Base-by-base conservation (phyloP, 2,888 invertebrate genomes). In the Torymus aiolomorphi region DNA sequence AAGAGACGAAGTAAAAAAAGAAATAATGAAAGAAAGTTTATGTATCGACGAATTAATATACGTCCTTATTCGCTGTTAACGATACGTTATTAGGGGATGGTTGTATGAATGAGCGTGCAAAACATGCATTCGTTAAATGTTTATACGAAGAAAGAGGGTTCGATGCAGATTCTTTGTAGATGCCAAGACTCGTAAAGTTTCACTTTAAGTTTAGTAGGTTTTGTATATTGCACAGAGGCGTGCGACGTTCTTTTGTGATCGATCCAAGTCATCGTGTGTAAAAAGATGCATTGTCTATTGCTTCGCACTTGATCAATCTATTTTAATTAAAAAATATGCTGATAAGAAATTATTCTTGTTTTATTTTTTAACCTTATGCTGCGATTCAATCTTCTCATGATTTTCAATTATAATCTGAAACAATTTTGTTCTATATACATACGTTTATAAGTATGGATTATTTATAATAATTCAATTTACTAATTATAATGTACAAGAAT, bases 261-360 rank as follows among this genome's bases (percentile, higher is more conserved):
- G 76, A 82, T 82, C 82, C 77, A 80, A 80, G 78, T 82, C 80
- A 82, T 78, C 76, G 76, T 78, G 80, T 82, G 80, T 82, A 80
- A 82, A 80, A 80, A 80, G 75, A 80, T 82, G 80, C 80, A 80
- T 80, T 82, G 80, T 82, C 82, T 80, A 82, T 82, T 82, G 78
- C 82, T 82, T 81, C 78, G 81, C 81, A 82, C 81, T 81, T 82
- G 82, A 82, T 82, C 79, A 79, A 82, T 82, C 80, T 82, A 82
- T 82, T 82, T 82, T 82, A 82, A 82, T 82, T 82, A 82, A 82
- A 82, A 81, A 82, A 82, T 82, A 78, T 82, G 80, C 82, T 78
- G 78, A 82, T 78, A 80, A 82, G 78, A 82, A 76, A 72, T 65
- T 52, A 51, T 56, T 42, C 31, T 51, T 73, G 18, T 78, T 72